A percentile compares a stretch with the other conserved stretches of the same genome.
Evolutionary conservation across 2,113 vertebrate species (phyloP).

Genomic region (Trinectes maculatus): DNA sequence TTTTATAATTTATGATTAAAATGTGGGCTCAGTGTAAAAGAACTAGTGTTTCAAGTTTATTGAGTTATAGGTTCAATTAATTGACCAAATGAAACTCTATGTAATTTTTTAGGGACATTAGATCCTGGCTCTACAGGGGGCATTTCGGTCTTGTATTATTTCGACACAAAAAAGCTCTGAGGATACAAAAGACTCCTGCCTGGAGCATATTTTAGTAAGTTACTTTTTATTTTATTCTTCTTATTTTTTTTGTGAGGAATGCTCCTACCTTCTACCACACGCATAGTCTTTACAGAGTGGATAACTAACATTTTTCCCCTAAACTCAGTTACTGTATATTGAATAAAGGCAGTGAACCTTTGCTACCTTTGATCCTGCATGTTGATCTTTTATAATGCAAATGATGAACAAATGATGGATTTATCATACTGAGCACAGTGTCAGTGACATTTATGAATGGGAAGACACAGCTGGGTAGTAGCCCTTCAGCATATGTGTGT

Average conservation of each 20-base stretch:
- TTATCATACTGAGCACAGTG: constrained; percentile 68
- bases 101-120: background rate
- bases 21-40: background rate
- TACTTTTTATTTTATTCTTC: background rate
- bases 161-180: background rate
- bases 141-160: background rate
- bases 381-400: constrained; percentile 76
- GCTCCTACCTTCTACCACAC: background rate
- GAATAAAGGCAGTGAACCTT: constrained; percentile 43
- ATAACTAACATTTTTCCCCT: background rate
- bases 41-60: background rate
- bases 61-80: background rate
- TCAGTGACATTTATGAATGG: constrained; percentile 75
- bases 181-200: background rate
- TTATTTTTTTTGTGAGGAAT: background rate
- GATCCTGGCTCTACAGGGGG: background rate
- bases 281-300: no score
- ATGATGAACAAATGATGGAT: constrained; percentile 63
- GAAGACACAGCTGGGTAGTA: constrained; percentile 70
- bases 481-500: constrained; percentile 44
- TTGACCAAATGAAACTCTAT: background rate
- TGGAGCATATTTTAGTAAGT: background rate
- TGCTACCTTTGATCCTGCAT: constrained; percentile 60
- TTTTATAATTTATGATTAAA: background rate
- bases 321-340: background rate